Percentiles rank a stretch among this genome's conserved stretches.
Conservation (phyloP, 2,888 invertebrate species). For the Mimumesa dahlbomi region DNA sequence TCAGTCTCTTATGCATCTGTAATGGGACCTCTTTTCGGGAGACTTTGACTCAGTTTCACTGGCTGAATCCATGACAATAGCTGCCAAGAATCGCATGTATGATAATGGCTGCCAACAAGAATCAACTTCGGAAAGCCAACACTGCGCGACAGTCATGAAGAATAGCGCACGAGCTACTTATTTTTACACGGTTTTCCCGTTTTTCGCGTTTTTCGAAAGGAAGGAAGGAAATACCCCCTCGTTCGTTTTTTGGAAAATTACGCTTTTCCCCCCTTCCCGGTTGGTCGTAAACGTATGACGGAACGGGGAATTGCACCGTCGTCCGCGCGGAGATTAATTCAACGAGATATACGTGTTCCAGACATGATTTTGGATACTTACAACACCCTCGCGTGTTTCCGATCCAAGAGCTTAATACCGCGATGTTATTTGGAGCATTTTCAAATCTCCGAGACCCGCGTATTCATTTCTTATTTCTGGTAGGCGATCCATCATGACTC, state of each 20-base stretch:
- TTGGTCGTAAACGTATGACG: neutral
- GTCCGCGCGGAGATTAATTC: constrained; percentile 27
- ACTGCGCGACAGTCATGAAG: constrained; percentile 17
- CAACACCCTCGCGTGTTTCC: constrained; percentile 36
- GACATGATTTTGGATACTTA: constrained; percentile 28
- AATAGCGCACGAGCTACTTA: constrained; percentile 29
- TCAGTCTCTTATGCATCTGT: constrained; percentile 14
- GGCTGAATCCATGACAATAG: constrained; percentile 42
- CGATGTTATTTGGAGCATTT: constrained; percentile 52
- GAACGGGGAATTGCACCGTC: neutral
- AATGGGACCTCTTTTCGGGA: constrained; percentile 28
- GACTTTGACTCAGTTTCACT: constrained; percentile 45
- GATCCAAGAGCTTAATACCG: constrained; percentile 48
- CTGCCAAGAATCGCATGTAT: constrained; percentile 55
- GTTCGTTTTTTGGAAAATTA: too few relatives aligned
- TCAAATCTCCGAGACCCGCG: constrained; percentile 37
- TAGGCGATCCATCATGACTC: constrained; percentile 46
- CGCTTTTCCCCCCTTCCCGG: too few relatives aligned
- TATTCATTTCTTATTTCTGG: constrained; percentile 48
- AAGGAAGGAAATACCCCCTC: too few relatives aligned
- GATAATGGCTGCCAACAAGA: constrained; percentile 57
- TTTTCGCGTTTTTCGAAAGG: too few relatives aligned
- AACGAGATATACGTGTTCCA: constrained; percentile 27
- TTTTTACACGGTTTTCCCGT: neutral
- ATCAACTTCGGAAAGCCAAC: constrained; percentile 33